Conservation (phyloP, 1,140 invertebrate genomes). For the Maconellicoccus hirsutus region DNA sequence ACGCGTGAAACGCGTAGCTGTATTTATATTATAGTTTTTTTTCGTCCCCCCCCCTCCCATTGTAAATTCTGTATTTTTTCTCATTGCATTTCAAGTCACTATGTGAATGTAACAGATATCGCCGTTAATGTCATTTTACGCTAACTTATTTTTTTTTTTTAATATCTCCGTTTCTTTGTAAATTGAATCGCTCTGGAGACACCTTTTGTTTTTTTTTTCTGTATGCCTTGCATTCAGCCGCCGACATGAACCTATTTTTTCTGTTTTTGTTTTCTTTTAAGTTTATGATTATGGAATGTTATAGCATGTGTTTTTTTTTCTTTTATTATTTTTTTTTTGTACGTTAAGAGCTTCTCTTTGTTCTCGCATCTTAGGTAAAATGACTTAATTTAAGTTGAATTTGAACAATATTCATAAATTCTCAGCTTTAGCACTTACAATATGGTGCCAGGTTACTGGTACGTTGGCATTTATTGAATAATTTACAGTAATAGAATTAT, state of each 20-base stretch:
- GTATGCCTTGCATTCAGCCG: background rate
- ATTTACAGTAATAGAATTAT: background rate
- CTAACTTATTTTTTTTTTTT: background rate
- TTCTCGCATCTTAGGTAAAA: background rate
- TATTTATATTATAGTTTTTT: background rate
- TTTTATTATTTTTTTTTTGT: background rate
- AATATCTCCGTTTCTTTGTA: background rate
- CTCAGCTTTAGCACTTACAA: background rate
- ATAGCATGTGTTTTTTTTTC: background rate
- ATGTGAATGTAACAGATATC: background rate
- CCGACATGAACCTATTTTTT: background rate
- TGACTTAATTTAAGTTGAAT: background rate
- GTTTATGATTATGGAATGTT: background rate
- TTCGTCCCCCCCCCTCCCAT: background rate
- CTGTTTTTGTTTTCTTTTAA: background rate
- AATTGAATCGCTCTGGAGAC: background rate
- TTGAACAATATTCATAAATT: background rate
- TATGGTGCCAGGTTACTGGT: background rate
- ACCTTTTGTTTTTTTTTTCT: background rate
- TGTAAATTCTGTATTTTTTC: background rate
- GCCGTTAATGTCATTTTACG: background rate
- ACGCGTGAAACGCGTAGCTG: background rate
- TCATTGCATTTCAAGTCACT: background rate
- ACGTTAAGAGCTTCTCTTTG: background rate
- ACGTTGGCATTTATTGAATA: conserved; percentile 4